Conservation (phyloP, 1,140 invertebrate genomes). For the Steinernema khuongi region DNA sequence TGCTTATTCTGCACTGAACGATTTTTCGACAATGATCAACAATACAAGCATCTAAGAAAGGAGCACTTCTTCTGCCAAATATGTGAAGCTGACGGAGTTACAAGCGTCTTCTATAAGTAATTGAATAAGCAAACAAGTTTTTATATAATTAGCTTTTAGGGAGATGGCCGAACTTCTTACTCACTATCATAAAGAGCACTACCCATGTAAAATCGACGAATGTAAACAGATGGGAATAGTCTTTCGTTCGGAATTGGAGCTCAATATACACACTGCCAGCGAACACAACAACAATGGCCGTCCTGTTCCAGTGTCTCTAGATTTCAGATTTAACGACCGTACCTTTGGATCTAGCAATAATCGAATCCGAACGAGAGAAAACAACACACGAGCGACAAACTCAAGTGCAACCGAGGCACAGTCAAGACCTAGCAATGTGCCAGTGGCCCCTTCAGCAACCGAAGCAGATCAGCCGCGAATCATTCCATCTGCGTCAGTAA, state of each 20-base stretch:
- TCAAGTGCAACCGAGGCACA: no score
- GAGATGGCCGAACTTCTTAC: conserved; percentile 40
- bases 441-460: no score
- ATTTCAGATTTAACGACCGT: conserved; percentile 36
- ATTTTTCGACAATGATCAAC: conserved; percentile 50
- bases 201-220: conserved; percentile 44
- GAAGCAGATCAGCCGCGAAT: no score
- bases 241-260: conserved; percentile 44
- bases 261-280: conserved; percentile 43
- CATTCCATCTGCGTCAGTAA: no score
- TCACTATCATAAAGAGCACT: conserved; percentile 42
- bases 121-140: not conserved
- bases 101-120: conserved; percentile 47
- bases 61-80: conserved; percentile 55
- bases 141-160: conserved; percentile 29
- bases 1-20: conserved; percentile 51
- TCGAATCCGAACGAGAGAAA: no score
- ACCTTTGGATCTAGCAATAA: not conserved
- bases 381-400: no score
- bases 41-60: conserved; percentile 48
- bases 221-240: conserved; percentile 49
- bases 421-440: no score
- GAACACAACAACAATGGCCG: conserved; percentile 22
- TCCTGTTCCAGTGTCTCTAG: conserved; percentile 30
- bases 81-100: conserved; percentile 48